These are phyloP conservation scores for Channa striata DNA, from an alignment of 2,797 vertebrate species.

Conservation along the genomic window DNA sequence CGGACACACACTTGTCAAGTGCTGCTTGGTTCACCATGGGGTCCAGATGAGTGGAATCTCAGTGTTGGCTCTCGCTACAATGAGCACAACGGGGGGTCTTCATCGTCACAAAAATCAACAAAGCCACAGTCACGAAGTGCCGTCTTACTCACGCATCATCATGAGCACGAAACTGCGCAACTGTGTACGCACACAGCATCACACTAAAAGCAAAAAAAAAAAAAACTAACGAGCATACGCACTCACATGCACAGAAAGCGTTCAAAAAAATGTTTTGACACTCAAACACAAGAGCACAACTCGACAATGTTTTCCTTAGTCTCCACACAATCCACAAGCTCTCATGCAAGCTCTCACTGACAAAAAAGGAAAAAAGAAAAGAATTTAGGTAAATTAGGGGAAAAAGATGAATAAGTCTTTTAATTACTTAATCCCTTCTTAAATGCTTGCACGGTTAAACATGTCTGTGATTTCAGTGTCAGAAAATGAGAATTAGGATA, in stretches of 20 bases:
- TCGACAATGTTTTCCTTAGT: conserved; percentile 42
- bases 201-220: conserved; percentile 5
- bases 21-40: conserved; percentile 68
- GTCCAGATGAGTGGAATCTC: conserved; percentile 83
- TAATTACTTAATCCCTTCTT: conserved; percentile 75
- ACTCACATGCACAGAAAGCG: conserved; percentile 26
- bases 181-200: conserved; percentile 16
- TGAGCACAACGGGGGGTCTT: conserved; percentile 82
- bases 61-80: conserved; percentile 77
- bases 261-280: conserved; percentile 48
- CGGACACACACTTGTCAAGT: conserved; percentile 60
- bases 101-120: conserved; percentile 79
- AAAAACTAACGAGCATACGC: conserved; percentile 1
- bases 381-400: conserved; percentile 70
- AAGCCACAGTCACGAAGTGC: conserved; percentile 82
- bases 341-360: conserved; percentile 18
- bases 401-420: conserved; percentile 66
- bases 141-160: conserved; percentile 48
- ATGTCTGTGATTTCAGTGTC: conserved; percentile 59
- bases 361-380: conserved; percentile 52
- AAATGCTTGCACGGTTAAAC: conserved; percentile 74
- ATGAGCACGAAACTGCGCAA: conserved; percentile 1
- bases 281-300: conserved; percentile 55
- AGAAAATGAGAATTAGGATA: conserved; percentile 31
- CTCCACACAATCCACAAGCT: conserved; percentile 25